Base-by-base conservation (phyloP, 2,113 vertebrate species). In the Rhabdornis inornatus region DNA sequence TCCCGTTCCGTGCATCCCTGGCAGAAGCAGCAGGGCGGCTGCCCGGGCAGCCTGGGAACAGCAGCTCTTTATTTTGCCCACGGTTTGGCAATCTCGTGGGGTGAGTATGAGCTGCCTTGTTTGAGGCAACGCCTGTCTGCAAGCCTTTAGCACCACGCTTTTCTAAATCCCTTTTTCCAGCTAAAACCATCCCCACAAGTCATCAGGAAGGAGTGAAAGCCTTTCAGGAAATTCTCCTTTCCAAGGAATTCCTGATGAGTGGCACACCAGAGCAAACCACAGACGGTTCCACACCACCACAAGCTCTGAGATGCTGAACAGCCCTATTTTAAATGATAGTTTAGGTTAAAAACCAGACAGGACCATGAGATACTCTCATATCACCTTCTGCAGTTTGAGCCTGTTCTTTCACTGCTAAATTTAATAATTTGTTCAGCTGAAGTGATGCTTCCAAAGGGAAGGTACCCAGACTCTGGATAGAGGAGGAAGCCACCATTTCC, bases 191-290 rank as follows among this genome's bases (percentile, higher is more conserved):
- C 85, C 45, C 83, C 44, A 23, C 13, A 8, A 66, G 69, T 30
- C 80, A 33, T 18, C 60, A 44, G 60, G 56, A 91, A 66, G 35
- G 45, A 72, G 71, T 7, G 47, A 61, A 63, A 92, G 47, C 56
- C 77, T 66, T 89, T 66, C 74, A 75, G 85, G 92, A 82, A 87
- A 74, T 78, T 31, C 56, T 57, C 56, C 64, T 78, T 93, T 63
- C 76, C 56, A 19, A 90, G 69, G 64, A 55, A 65, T 31, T 64
- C 9, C 55, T 27, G 49, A 20, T 23, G 47, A 61, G 60, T 4
- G 4, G 52, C 66, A 16, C 52, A 7, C 25, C 9, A 44, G 47
- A 25, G 47, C 87, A 55, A 83, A 91, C 11, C 72, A 39, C 31
- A 3, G 70, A 2, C 11, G 5, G 55, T 16, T 15, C 39, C 10